These are phyloP conservation scores for Entelurus aequoreus DNA, from an alignment of 2,113 vertebrate species.

Conservation along the genomic window DNA sequence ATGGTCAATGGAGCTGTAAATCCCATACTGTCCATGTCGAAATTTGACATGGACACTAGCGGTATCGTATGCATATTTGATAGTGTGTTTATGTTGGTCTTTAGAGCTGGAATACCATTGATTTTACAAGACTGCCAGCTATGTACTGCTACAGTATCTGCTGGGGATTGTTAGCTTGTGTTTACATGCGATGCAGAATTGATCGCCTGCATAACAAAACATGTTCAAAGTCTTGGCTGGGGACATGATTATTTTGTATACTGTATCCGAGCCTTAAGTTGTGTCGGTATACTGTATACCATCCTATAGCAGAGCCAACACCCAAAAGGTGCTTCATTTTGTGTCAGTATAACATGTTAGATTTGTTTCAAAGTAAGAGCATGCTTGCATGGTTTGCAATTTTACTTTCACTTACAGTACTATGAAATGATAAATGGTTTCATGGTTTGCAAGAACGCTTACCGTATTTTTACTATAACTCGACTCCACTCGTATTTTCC, in stretches of 20 bases:
- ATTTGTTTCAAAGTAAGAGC: too few relatives aligned
- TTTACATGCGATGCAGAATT: slow-evolving; percentile 31
- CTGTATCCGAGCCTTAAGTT: too few relatives aligned
- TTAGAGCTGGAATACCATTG: slow-evolving; percentile 34
- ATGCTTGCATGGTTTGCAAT: too few relatives aligned
- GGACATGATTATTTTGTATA: not conserved
- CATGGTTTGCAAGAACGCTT: too few relatives aligned
- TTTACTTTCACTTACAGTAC: too few relatives aligned
- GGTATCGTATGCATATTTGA: slow-evolving; percentile 61
- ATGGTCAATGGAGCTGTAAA: slow-evolving; percentile 81
- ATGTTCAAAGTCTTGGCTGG: slow-evolving; percentile 30
- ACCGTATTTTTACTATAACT: too few relatives aligned
- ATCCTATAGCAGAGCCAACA: slow-evolving; percentile 9
- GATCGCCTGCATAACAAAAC: slow-evolving; percentile 33
- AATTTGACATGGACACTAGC: slow-evolving; percentile 69
- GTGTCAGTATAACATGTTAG: not conserved
- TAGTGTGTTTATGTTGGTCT: slow-evolving; percentile 40
- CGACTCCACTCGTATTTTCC: too few relatives aligned
- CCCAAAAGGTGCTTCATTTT: slow-evolving; percentile 34
- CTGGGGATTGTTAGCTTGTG: slow-evolving; percentile 22
- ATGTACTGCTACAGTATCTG: slow-evolving; percentile 7
- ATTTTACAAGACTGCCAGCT: slow-evolving; percentile 38
- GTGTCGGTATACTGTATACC: too few relatives aligned
- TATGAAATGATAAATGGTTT: too few relatives aligned
- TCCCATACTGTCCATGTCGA: slow-evolving; percentile 74